A percentile compares a stretch with the other conserved stretches of the same genome.
These are phyloP conservation scores for Alaudala cheleensis DNA, from an alignment of 2,113 vertebrate species.

Conservation along the genomic window DNA sequence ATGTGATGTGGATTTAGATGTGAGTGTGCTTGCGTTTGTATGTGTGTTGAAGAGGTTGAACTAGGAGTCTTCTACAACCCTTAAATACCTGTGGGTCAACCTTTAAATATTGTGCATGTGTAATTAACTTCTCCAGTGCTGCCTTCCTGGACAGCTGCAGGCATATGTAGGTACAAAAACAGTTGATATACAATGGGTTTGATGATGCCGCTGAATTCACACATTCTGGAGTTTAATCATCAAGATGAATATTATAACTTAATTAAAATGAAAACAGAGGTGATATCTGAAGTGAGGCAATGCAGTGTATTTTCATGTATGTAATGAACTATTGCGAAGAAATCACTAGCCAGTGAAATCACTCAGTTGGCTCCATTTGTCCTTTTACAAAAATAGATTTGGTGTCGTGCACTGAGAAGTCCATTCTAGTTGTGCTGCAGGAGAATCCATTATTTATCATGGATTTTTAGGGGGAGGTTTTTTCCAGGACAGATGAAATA, in stretches of 20 bases:
- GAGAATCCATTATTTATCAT: neutral
- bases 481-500: neutral
- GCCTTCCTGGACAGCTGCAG: neutral
- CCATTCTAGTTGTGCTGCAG: neutral
- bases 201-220: neutral
- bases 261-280: neutral
- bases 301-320: neutral
- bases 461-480: neutral
- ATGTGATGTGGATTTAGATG: neutral
- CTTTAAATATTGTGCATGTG: neutral
- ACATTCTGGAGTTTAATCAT: neutral
- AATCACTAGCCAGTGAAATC: conserved; percentile 37
- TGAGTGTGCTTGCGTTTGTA: neutral
- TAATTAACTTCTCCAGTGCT: neutral
- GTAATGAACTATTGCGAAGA: conserved; percentile 12
- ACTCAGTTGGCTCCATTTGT: neutral
- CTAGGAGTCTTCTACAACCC: neutral
- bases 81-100: neutral
- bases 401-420: neutral
- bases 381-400: conserved; percentile 10
- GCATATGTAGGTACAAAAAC: neutral
- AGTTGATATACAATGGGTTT: neutral
- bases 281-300: neutral
- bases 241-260: neutral
- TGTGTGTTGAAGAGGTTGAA: neutral